A percentile compares a stretch with the other conserved stretches of the same genome.
Evolutionary conservation across 1,140 invertebrate genomes (phyloP).

Genomic region (Musca vetustissima): DNA sequence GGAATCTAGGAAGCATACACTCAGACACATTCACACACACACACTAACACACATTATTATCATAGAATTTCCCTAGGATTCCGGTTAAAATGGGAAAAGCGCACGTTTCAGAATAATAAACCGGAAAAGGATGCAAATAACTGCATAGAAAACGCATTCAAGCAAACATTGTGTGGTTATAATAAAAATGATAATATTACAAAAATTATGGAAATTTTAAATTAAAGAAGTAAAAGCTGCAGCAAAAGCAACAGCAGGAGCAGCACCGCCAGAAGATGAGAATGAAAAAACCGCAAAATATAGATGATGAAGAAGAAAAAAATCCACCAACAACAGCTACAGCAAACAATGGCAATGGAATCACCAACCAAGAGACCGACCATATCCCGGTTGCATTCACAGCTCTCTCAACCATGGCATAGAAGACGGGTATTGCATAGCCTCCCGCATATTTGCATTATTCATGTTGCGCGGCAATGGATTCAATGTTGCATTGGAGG

Average conservation of each 20-base stretch:
- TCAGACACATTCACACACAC: no score
- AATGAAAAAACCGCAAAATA: neutral
- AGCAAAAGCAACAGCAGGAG: neutral
- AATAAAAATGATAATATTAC: constrained; percentile 21
- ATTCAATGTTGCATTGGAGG: no score
- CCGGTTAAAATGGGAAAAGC: no score
- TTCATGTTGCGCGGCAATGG: neutral
- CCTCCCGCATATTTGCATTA: constrained; percentile 11
- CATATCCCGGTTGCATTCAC: no score
- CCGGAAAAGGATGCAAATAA: constrained; percentile 22
- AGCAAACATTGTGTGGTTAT: constrained; percentile 17
- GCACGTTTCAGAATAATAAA: constrained; percentile 12
- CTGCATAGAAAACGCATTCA: constrained; percentile 20
- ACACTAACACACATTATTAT: no score
- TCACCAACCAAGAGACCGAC: neutral
- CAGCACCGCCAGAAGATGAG: no score
- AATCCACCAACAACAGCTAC: neutral
- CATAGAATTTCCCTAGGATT: no score
- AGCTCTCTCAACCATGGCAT: no score
- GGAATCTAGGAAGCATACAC: no score
- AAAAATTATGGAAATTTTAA: constrained; percentile 23
- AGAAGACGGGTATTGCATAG: no score
- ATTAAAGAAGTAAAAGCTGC: neutral
- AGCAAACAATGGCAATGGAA: neutral
- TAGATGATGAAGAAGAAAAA: neutral